Conservation (phyloP, 1,140 invertebrate genomes). For the Drosophila bocki region DNA sequence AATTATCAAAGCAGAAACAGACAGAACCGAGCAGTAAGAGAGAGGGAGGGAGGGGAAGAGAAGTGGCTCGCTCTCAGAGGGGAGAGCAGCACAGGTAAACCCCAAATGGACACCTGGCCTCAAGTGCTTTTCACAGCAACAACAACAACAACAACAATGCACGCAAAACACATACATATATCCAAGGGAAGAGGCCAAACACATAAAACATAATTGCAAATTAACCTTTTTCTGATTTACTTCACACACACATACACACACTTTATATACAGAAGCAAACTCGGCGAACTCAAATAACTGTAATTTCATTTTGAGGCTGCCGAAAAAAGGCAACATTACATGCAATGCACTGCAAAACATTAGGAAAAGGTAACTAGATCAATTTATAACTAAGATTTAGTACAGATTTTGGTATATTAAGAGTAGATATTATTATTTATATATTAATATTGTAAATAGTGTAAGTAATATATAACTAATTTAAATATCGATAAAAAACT, state of each 20-base stretch:
- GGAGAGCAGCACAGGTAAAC: conserved; percentile 15
- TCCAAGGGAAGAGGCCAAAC: conserved; percentile 17
- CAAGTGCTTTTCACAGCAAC: conserved; percentile 44
- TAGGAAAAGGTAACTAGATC: not conserved
- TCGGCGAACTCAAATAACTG: conserved; percentile 29
- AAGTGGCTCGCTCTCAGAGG: not conserved
- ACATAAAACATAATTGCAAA: conserved; percentile 62
- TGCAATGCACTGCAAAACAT: conserved; percentile 13
- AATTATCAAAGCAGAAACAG: conserved; percentile 47
- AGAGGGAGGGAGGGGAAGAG: not conserved
- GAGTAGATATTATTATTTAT: too few species aligned
- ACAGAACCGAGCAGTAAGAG: not conserved
- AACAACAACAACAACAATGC: conserved; percentile 5
- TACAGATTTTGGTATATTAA: too few species aligned
- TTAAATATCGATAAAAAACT: too few species aligned
- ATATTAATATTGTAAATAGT: too few species aligned
- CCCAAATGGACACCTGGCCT: conserved; percentile 56
- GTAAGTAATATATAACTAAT: too few species aligned
- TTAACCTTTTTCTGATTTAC: conserved; percentile 63
- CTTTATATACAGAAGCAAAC: conserved; percentile 29
- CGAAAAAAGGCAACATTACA: conserved; percentile 4
- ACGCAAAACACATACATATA: conserved; percentile 1
- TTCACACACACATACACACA: conserved; percentile 13
- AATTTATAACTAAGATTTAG: rapidly evolving
- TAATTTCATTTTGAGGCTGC: conserved; percentile 31